Percentiles rank a stretch among this genome's conserved stretches.
Conservation (phyloP, 30 jellyfish, hydroid and myxozoan genomes). For the Mastigias papua region DNA sequence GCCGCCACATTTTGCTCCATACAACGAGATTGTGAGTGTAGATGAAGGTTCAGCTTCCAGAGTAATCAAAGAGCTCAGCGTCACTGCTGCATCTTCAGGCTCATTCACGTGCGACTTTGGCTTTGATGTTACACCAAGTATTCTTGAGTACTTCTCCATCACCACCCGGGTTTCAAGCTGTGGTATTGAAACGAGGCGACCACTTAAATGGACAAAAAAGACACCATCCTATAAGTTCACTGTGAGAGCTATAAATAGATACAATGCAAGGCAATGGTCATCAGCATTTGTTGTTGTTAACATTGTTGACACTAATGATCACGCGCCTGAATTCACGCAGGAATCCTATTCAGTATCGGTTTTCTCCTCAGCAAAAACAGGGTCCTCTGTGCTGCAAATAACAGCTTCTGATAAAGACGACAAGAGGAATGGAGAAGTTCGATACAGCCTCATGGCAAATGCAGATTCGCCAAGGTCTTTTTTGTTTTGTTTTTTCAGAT, state of each 20-base stretch:
- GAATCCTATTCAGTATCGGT: constrained; percentile 82
- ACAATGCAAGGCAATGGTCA: constrained; percentile 75
- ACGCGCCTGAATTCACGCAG: constrained; percentile 84
- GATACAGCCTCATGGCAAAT: constrained; percentile 54
- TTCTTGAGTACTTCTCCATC: constrained; percentile 63
- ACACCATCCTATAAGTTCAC: constrained; percentile 75
- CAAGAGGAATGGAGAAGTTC: constrained; percentile 77
- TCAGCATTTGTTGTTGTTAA: constrained; percentile 72
- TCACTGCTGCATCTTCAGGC: constrained; percentile 57
- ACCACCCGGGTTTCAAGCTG: constrained; percentile 83
- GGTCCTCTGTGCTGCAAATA: constrained; percentile 74
- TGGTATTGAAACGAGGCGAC: constrained; percentile 57
- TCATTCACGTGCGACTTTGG: constrained; percentile 89
- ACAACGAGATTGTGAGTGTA: constrained; percentile 54
- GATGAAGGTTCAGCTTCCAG: constrained; percentile 72
- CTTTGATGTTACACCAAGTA: constrained; percentile 74
- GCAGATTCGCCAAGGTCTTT: constrained; percentile 53
- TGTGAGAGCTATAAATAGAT: constrained; percentile 72
- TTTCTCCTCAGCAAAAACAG: constrained; percentile 35
- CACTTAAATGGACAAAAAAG: constrained; percentile 79
- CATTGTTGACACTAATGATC: constrained; percentile 77
- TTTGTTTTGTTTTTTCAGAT: not conserved
- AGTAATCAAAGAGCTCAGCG: constrained; percentile 59
- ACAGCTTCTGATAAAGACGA: constrained; percentile 87
- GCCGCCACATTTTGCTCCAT: constrained; percentile 84